A percentile compares a stretch with the other conserved stretches of the same genome.
These are phyloP conservation scores for Parnassius apollo DNA, from an alignment of 2,888 invertebrate genomes.

Conservation along the genomic window DNA sequence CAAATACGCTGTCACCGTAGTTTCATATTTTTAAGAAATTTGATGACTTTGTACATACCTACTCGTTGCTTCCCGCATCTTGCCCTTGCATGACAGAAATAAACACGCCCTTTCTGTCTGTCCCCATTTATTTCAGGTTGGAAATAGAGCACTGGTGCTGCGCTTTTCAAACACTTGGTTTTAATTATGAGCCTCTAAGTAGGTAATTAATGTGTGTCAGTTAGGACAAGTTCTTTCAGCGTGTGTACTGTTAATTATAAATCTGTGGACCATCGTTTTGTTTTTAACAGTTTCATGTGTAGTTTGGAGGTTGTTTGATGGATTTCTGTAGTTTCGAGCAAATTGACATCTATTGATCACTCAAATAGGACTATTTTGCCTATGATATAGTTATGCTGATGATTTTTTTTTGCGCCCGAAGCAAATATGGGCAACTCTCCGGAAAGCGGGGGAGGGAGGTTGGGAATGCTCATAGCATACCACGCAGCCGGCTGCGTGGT, in stretches of 20 bases:
- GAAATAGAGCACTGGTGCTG: slow-evolving; percentile 3
- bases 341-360: too few species aligned
- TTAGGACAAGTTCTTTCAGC: slow-evolving; percentile 1
- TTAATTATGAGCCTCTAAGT: slow-evolving; percentile 24
- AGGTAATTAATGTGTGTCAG: slow-evolving; percentile 30
- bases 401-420: too few species aligned
- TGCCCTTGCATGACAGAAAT: slow-evolving; percentile 8
- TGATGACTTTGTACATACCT: background rate
- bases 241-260: background rate
- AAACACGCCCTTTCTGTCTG: slow-evolving; percentile 1
- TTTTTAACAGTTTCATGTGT: too few species aligned
- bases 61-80: background rate
- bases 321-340: too few species aligned
- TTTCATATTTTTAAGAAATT: slow-evolving; percentile 6
- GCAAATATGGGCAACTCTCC: too few species aligned
- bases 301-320: too few species aligned
- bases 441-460: too few species aligned
- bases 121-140: slow-evolving; percentile 12
- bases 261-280: background rate
- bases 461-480: too few species aligned
- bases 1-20: background rate
- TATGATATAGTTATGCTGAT: too few species aligned
- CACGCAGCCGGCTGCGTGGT: too few species aligned
- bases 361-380: too few species aligned
- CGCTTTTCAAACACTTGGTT: slow-evolving; percentile 3